A percentile compares a stretch with the other conserved stretches of the same genome.
Evolutionary conservation across 2,797 vertebrate genomes (phyloP).

Genomic region (Melanotaenia nigrans): DNA sequence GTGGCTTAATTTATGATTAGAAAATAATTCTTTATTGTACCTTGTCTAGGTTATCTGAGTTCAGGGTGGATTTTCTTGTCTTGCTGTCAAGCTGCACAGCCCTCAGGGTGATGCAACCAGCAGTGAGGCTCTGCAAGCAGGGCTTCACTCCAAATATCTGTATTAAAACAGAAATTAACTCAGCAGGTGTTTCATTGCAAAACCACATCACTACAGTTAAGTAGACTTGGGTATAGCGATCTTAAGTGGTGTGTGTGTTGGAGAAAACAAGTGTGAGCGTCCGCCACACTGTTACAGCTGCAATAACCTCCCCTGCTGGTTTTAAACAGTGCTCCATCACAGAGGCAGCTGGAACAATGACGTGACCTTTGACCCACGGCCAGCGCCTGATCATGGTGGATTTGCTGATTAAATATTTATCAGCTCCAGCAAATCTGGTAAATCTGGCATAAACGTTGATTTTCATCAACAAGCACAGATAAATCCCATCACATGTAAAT

Average conservation of each 20-base stretch:
- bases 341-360: conserved; percentile 75
- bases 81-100: conserved; percentile 56
- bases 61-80: conserved; percentile 46
- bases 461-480: neutral
- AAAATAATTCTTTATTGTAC: conserved; percentile 9
- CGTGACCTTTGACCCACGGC: conserved; percentile 73
- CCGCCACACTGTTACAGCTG: conserved; percentile 69
- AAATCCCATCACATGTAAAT: neutral
- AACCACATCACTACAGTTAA: conserved; percentile 49
- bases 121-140: conserved; percentile 52
- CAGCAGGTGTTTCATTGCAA: conserved; percentile 74
- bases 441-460: conserved; percentile 18
- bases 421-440: conserved; percentile 50
- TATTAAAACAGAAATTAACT: conserved; percentile 66
- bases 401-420: conserved; percentile 76
- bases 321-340: conserved; percentile 71
- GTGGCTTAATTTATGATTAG: conserved; percentile 8
- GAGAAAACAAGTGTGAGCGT: conserved; percentile 24
- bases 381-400: conserved; percentile 65
- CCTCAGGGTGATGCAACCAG: conserved; percentile 59
- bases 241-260: conserved; percentile 33
- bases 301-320: conserved; percentile 79
- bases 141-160: conserved; percentile 61
- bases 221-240: conserved; percentile 33
- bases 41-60: conserved; percentile 64